Conservation (phyloP, 2,113 vertebrate genomes). For the Nipponia nippon region DNA sequence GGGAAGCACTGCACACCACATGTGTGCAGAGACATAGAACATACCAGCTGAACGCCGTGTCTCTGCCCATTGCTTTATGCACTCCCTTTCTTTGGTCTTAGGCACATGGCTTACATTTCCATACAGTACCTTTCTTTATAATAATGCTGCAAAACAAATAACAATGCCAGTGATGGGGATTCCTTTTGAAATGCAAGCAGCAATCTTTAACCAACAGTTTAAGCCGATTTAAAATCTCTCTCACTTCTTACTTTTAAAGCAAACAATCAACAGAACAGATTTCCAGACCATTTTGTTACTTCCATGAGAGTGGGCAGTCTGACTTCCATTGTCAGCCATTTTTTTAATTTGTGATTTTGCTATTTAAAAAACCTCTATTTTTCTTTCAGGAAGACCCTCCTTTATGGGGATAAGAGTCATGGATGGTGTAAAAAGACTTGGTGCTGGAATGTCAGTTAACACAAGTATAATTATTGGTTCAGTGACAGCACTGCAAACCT, state of each 20-base stretch:
- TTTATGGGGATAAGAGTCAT: neutral
- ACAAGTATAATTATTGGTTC: neutral
- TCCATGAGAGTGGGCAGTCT: neutral
- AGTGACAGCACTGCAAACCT: neutral
- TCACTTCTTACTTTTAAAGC: neutral
- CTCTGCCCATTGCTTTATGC: neutral
- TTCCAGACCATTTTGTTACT: neutral
- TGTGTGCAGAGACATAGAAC: neutral
- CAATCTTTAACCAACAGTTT: neutral
- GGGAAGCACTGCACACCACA: neutral
- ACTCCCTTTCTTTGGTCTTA: neutral
- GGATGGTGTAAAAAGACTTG: neutral
- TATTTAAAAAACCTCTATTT: neutral
- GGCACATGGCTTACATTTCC: neutral
- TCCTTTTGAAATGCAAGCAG: neutral
- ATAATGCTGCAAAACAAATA: neutral
- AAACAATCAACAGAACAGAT: neutral
- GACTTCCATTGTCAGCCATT: neutral
- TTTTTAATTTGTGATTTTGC: neutral
- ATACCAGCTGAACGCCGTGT: neutral
- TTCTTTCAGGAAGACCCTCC: neutral
- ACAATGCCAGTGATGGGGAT: fast-evolving
- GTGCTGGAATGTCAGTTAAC: neutral
- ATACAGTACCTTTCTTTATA: neutral
- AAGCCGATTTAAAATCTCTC: neutral